Evolutionary conservation across 2,888 invertebrate species (phyloP).

Genomic region (Dolichomitus sp.): DNA sequence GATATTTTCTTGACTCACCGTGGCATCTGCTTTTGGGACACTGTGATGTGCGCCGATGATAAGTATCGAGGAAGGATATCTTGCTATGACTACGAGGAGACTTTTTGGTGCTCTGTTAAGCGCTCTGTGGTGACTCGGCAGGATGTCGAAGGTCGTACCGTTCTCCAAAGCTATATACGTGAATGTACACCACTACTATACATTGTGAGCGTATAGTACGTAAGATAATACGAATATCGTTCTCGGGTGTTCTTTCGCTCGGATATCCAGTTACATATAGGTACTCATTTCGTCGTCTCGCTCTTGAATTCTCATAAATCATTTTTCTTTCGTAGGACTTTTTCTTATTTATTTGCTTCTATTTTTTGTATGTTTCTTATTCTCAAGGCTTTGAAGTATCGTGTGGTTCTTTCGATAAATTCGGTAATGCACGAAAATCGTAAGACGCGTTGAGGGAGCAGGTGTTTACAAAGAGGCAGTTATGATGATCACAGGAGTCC

Average conservation of each 20-base stretch:
- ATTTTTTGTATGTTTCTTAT: background rate
- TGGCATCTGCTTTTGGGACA: conserved; percentile 52
- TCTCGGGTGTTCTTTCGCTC: conserved; percentile 46
- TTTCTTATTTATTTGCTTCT: background rate
- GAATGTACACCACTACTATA: background rate
- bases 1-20: conserved; percentile 55
- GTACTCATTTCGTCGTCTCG: conserved; percentile 5
- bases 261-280: conserved; percentile 52
- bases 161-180: conserved; percentile 34
- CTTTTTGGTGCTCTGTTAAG: conserved; percentile 26
- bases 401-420: conserved; percentile 8
- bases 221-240: conserved; percentile 61
- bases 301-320: conserved; percentile 41
- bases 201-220: conserved; percentile 22
- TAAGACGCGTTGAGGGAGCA: conserved; percentile 18
- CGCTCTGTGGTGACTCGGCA: conserved; percentile 48
- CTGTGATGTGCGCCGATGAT: conserved; percentile 52
- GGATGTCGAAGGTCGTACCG: conserved; percentile 55
- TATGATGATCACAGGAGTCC: conserved; percentile 1
- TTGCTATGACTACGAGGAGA: conserved; percentile 28
- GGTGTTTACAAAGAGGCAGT: conserved; percentile 45
- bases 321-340: conserved; percentile 6
- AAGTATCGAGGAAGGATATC: conserved; percentile 53
- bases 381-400: background rate
- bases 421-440: background rate